phyloP scores from a whole-genome alignment of 2,797 vertebrate genomes.

The Yasuhikotakia modesta region DNA sequence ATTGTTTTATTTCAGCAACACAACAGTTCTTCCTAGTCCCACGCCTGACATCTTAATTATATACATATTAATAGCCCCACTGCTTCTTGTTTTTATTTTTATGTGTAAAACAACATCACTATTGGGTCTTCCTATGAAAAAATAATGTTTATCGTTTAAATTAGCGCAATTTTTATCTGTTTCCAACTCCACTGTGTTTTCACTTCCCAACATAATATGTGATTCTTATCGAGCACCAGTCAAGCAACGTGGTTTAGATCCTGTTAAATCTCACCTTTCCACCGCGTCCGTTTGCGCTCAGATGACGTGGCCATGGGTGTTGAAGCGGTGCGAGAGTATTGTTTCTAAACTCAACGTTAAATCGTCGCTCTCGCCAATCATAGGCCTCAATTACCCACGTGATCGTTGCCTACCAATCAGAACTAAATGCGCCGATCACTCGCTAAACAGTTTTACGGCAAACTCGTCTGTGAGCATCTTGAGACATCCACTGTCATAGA shows the following conservation, averaged over 20 bases:
- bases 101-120: background rate
- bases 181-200: background rate
- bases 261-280: slow-evolving; percentile 4
- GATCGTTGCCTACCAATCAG: slow-evolving; percentile 66
- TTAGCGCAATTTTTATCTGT: background rate
- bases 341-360: slow-evolving; percentile 63
- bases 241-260: background rate
- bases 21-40: background rate
- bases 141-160: background rate
- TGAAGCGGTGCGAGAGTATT: slow-evolving; percentile 62
- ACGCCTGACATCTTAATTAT: background rate
- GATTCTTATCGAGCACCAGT: background rate
- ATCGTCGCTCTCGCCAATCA: slow-evolving; percentile 54
- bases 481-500: slow-evolving; percentile 82
- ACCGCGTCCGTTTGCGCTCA: slow-evolving; percentile 69
- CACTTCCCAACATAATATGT: background rate
- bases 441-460: slow-evolving; percentile 69
- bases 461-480: slow-evolving; percentile 75
- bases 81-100: no score
- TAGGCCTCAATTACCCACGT: slow-evolving; percentile 61
- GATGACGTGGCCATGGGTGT: slow-evolving; percentile 94
- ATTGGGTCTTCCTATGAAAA: background rate
- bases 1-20: background rate
- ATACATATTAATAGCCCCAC: background rate
- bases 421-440: slow-evolving; percentile 54